Evolutionary conservation across 23 tunicate species (phyloP), one percentile per base, ranked within the genome.

Genomic region (Styela clava): DNA sequence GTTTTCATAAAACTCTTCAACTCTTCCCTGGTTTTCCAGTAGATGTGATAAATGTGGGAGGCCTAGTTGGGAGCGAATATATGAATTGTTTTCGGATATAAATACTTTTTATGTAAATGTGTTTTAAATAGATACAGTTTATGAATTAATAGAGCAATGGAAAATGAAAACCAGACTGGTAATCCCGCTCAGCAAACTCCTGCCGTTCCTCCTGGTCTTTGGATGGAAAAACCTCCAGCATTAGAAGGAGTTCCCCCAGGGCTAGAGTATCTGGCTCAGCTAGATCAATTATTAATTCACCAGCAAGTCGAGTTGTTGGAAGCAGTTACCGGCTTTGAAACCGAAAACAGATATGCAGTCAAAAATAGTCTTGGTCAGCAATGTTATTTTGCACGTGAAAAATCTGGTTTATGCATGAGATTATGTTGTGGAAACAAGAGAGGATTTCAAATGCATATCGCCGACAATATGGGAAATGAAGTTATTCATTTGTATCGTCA

Each of bases 241-340:
- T 22, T 88, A 2, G 81, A 74, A 20, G 88, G 88, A 0, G 85
- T 88, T 62, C 97, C 97, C 2, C 94, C 97, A 1, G 97, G 97
- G 2, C 83, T 92, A 61, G 97, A 92, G 63, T 92, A 92, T 67
- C 74, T 92, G 0, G 73, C 92, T 33, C 86, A 84, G 25, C 83
- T 92, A 22, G 97, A 92, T 78, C 97, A 92, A 51, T 23, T 92
- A 12, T 78, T 92, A 21, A 78, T 92, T n/a, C 92, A 92, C 51
- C 97, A 92, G 68, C 93, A 92, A 88, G 89, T 92, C 3, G 97
- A 92, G 64, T 52, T 92, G 31, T 85, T 92, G 31, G 97, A 92
- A 79, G 78, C 52, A 30, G 23, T 78, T 0, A 78, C 82, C 25
- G 34, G 77, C 18, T 56, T 78, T 33, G 78, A 73, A 33, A 73